phyloP scores from a whole-genome alignment of 2,797 vertebrate species.

The Taenioides sp. region DNA sequence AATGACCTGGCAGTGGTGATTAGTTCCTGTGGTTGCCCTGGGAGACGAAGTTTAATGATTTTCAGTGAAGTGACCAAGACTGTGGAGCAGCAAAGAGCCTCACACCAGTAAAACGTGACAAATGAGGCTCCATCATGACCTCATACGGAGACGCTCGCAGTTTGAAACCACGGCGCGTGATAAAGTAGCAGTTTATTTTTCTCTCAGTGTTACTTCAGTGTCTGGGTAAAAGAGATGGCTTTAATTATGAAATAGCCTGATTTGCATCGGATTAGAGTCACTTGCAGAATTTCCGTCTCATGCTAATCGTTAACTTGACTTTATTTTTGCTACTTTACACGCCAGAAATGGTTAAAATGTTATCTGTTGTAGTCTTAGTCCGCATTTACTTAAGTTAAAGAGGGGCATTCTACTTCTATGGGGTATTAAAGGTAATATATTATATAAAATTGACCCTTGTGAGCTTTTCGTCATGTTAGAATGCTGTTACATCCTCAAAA shows the following conservation, averaged over 20 bases:
- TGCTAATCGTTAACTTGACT: too few species aligned
- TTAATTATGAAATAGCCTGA: slow-evolving; percentile 11
- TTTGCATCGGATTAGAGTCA: too few species aligned
- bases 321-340: too few species aligned
- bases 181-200: neutral
- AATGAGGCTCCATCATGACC: neutral
- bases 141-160: neutral
- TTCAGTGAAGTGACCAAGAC: slow-evolving; percentile 4
- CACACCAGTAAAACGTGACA: slow-evolving; percentile 1
- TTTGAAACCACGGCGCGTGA: slow-evolving; percentile 6
- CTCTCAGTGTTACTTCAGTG: slow-evolving; percentile 10
- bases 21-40: slow-evolving; percentile 3
- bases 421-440: too few species aligned
- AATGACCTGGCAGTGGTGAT: neutral
- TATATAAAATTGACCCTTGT: too few species aligned
- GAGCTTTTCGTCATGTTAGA: too few species aligned
- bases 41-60: slow-evolving; percentile 1
- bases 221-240: slow-evolving; percentile 22
- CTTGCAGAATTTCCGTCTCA: too few species aligned
- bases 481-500: too few species aligned
- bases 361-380: too few species aligned
- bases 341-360: too few species aligned
- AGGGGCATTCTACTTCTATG: too few species aligned
- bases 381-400: too few species aligned
- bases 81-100: neutral